phyloP scores from a whole-genome alignment of 92 coral and sea anemone genomes.

The Zoanthus sansibaricus region DNA sequence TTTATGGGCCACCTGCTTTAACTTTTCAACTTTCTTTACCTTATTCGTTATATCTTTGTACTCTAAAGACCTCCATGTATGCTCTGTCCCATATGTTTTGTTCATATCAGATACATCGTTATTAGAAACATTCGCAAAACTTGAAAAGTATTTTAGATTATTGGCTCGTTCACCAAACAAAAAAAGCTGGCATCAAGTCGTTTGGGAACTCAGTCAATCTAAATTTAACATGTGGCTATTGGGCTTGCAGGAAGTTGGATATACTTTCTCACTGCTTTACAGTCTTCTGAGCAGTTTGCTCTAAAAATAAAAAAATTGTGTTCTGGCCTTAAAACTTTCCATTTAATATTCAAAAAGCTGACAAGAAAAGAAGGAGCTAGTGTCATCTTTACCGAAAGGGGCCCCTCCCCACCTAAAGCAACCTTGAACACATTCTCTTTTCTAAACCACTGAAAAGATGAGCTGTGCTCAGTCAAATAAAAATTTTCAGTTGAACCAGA shows the following conservation, averaged over 20 bases:
- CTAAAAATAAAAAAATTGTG: slow-evolving; percentile 42
- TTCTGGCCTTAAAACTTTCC: too few species aligned
- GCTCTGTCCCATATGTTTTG: slow-evolving; percentile 58
- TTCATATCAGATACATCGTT: slow-evolving; percentile 25
- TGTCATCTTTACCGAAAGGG: too few species aligned
- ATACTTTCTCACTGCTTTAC: slow-evolving; percentile 43
- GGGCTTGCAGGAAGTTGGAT: too few species aligned
- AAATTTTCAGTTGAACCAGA: too few species aligned
- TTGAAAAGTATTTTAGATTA: slow-evolving; percentile 70
- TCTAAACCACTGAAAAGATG: too few species aligned
- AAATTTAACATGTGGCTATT: too few species aligned
- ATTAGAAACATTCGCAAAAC: slow-evolving; percentile 69
- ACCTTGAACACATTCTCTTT: too few species aligned
- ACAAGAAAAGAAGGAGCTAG: too few species aligned
- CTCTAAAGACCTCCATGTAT: slow-evolving; percentile 66
- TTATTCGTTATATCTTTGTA: slow-evolving; percentile 52
- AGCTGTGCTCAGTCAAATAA: too few species aligned
- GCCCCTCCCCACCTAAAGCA: too few species aligned
- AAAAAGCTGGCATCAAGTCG: slow-evolving; percentile 76
- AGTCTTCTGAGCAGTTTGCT: slow-evolving; percentile 68
- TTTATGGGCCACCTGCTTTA: slow-evolving; percentile 48
- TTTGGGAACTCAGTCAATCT: slow-evolving; percentile 69
- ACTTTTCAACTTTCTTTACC: slow-evolving; percentile 46
- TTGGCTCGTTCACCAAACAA: slow-evolving; percentile 63
- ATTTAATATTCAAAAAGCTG: too few species aligned